Conservation (phyloP, 2,888 invertebrate genomes). For the Seladonia tumulorum region DNA sequence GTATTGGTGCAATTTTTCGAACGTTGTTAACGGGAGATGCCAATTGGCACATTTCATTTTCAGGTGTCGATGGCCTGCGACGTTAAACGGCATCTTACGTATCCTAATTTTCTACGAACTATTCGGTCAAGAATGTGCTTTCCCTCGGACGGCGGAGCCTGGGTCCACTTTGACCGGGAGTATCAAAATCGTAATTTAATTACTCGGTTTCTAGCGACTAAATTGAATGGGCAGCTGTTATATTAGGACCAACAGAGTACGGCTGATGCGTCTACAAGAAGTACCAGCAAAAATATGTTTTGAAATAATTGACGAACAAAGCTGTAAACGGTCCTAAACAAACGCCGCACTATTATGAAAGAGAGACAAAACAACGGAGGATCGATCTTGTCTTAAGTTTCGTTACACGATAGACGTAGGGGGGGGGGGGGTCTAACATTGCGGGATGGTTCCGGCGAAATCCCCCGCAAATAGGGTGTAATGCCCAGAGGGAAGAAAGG, state of each 20-base stretch:
- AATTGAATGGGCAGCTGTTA: too few relatives aligned
- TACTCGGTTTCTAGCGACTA: too few relatives aligned
- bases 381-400: constrained; percentile 11
- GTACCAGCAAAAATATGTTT: background rate
- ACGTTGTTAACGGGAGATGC: too few relatives aligned
- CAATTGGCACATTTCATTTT: too few relatives aligned
- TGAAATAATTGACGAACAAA: background rate
- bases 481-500: constrained; percentile 44
- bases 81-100: too few relatives aligned
- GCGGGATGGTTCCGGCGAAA: constrained; percentile 33
- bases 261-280: too few relatives aligned
- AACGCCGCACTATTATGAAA: background rate
- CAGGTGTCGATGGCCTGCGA: too few relatives aligned
- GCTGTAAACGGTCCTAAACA: background rate
- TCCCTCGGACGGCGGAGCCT: too few relatives aligned
- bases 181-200: background rate
- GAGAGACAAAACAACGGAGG: background rate
- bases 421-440: background rate
- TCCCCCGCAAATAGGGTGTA: constrained; percentile 56
- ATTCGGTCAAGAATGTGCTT: too few relatives aligned
- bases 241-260: too few relatives aligned
- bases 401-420: constrained; percentile 26
- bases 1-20: too few relatives aligned
- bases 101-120: too few relatives aligned
- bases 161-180: background rate